Evolutionary conservation across 2,113 vertebrate genomes (phyloP), one percentile per base, ranked within the genome.

Genomic region (Anolis sagrei): DNA sequence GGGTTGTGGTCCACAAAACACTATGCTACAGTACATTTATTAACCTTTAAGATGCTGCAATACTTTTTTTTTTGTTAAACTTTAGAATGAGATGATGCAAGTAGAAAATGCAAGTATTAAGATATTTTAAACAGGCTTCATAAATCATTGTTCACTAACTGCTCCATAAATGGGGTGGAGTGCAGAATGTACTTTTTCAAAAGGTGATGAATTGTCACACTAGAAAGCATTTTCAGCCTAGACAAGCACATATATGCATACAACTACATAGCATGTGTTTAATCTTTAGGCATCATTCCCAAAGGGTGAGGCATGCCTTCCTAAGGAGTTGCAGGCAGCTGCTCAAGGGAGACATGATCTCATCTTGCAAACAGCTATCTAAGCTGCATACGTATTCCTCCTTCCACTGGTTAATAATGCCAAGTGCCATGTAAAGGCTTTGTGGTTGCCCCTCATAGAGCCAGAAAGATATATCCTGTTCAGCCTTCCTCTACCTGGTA

Each of bases 321-420:
- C 83, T 58, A 79, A 83, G 68, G 80, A 72, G 80, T 48, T 82
- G 68, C n/a, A 82, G 80, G 66, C 83, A 85, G 49, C 76, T 85
- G 83, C 32, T 79, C 66, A 72, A 54, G 27, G 76, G 64, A 78
- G 66, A 85, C 66, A 79, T 72, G 48, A 85, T 44, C 75, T 72
- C 66, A 85, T 61, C 51, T 66, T 48, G 51, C 36, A 72, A 79
- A 49, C 64, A 79, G 64, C 49, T 51, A 72, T 34, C n/a, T 32
- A n/a, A 82, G 44, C 61, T 14, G 78, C 64, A 70, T 19, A 77
- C 54, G 61, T 54, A 25, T 69, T 61, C 32, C 25, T 58, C 83
- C 66, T 79, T 78, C 34, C 34, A 70, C 21, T 79, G 34, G 58
- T n/a, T 70, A 61, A 78, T 68, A 58, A 16, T 72, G 66, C 11